phyloP scores from a whole-genome alignment of 2,797 vertebrate species.

The Mallotus villosus region DNA sequence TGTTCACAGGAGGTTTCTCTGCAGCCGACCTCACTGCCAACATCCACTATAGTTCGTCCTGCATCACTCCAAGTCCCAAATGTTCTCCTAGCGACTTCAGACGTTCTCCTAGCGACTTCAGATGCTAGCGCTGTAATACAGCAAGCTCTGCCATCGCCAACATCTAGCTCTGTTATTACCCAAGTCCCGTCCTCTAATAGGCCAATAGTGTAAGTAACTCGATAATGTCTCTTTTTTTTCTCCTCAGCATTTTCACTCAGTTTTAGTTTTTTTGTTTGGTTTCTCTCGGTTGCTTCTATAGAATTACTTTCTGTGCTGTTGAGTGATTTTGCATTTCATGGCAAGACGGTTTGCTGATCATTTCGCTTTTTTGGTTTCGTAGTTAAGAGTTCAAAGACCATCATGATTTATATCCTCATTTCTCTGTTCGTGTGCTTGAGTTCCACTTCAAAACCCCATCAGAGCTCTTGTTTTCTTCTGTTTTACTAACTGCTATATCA shows the following conservation, averaged over 20 bases:
- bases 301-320: constrained; percentile 56
- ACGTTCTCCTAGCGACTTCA: constrained; percentile 97
- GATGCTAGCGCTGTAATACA: constrained; percentile 98
- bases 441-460: constrained; percentile 31
- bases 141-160: constrained; percentile 97
- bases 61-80: constrained; percentile 97
- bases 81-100: constrained; percentile 95
- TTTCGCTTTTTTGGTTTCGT: constrained; percentile 59
- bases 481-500: constrained; percentile 18
- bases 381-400: constrained; percentile 30
- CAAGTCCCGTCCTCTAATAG: constrained; percentile 97
- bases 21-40: constrained; percentile 92
- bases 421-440: neutral
- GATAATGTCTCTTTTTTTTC: constrained; percentile 54
- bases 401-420: constrained; percentile 28
- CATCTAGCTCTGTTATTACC: constrained; percentile 99
- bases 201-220: constrained; percentile 95
- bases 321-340: constrained; percentile 53
- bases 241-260: constrained; percentile 40
- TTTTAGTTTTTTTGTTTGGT: constrained; percentile 27
- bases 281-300: constrained; percentile 37
- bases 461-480: constrained; percentile 39
- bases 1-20: constrained; percentile 92
- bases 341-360: constrained; percentile 9
- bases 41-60: constrained; percentile 96